These are phyloP conservation scores for Pteronura brasiliensis DNA, from an alignment of 2,113 vertebrate genomes.

Conservation along the genomic window DNA sequence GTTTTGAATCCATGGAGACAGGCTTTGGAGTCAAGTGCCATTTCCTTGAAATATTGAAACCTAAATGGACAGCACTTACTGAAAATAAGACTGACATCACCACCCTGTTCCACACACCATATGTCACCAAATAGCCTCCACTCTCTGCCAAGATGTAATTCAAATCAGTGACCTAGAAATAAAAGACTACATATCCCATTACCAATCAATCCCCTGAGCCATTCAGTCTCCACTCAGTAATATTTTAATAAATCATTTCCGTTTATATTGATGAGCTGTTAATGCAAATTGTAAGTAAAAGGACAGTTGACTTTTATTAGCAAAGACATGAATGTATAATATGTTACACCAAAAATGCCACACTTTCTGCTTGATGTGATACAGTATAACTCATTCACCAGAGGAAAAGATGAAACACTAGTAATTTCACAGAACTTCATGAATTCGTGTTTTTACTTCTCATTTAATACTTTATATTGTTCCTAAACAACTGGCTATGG, in stretches of 20 bases:
- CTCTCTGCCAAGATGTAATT: slow-evolving; percentile 69
- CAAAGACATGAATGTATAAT: slow-evolving; percentile 63
- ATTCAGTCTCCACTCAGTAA: slow-evolving; percentile 58
- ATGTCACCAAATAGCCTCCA: slow-evolving; percentile 60
- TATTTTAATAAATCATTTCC: slow-evolving; percentile 72
- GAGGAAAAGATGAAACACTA: background rate
- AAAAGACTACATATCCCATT: slow-evolving; percentile 68
- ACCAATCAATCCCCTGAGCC: slow-evolving; percentile 65
- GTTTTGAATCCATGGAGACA: slow-evolving; percentile 35
- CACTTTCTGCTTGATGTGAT: background rate
- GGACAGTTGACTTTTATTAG: slow-evolving; percentile 73
- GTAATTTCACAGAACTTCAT: background rate
- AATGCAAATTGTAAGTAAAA: slow-evolving; percentile 74
- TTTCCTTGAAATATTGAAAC: slow-evolving; percentile 63
- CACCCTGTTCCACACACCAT: slow-evolving; percentile 59
- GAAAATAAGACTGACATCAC: slow-evolving; percentile 72
- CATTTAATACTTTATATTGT: background rate
- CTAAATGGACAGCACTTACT: slow-evolving; percentile 69
- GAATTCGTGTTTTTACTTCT: background rate
- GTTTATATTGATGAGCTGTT: slow-evolving; percentile 68
- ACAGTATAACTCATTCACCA: background rate
- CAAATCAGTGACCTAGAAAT: slow-evolving; percentile 75
- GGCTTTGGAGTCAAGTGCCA: slow-evolving; percentile 23
- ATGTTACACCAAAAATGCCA: slow-evolving; percentile 1
- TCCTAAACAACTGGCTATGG: background rate